These are phyloP conservation scores for Lichenostomus cassidix DNA, from an alignment of 2,113 vertebrate species.

Conservation along the genomic window DNA sequence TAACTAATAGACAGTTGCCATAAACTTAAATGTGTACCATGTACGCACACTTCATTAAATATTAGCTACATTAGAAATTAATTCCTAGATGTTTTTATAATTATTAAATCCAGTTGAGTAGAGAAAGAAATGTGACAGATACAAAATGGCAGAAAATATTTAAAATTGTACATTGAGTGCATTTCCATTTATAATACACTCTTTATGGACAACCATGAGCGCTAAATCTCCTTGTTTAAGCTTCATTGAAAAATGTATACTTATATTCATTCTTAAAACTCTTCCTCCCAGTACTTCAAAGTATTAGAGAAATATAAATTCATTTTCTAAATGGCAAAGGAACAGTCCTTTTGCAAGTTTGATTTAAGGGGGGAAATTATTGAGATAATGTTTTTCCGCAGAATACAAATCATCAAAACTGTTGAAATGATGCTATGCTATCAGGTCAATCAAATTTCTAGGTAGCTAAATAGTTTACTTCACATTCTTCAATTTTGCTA, in stretches of 20 bases:
- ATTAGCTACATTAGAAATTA: neutral
- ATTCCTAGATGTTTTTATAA: neutral
- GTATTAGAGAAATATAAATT: neutral
- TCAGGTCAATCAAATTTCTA: constrained; percentile 4
- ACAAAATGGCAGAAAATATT: neutral
- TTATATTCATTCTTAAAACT: neutral
- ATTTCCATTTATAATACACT: neutral
- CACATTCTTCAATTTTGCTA: constrained; percentile 4
- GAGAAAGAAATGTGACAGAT: neutral
- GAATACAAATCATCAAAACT: neutral
- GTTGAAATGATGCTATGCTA: neutral
- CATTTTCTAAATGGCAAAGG: neutral
- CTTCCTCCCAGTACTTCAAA: neutral
- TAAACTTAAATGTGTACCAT: neutral
- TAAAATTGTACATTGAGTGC: neutral
- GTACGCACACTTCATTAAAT: neutral
- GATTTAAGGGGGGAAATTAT: neutral
- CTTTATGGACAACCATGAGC: neutral
- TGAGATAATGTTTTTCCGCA: neutral
- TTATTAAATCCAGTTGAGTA: neutral
- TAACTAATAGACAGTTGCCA: neutral
- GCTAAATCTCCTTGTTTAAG: neutral
- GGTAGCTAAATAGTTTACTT: neutral
- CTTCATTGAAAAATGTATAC: neutral
- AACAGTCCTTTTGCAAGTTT: neutral